Conservation (phyloP, 23 tunicate genomes). For the Clavelina lepadiformis region DNA sequence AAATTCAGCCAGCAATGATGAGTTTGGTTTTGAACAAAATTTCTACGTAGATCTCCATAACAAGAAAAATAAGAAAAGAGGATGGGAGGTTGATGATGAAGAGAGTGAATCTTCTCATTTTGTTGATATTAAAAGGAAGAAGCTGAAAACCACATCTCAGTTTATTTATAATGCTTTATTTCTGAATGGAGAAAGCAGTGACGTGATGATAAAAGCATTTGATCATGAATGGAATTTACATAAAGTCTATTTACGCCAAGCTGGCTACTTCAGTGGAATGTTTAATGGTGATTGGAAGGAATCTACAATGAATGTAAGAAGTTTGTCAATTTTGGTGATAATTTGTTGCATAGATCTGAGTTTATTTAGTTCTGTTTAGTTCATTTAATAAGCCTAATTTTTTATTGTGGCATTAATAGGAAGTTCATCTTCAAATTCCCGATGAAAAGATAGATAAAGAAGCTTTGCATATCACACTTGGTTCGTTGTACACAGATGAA, state of each 20-base stretch:
- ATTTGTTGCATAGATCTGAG: background rate
- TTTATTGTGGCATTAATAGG: slow-evolving; percentile 13
- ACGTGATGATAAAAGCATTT: slow-evolving; percentile 61
- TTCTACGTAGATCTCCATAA: too few species aligned
- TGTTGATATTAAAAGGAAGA: slow-evolving; percentile 15
- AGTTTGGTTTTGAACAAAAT: too few species aligned
- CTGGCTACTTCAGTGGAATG: slow-evolving; percentile 81
- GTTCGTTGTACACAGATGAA: slow-evolving; percentile 85
- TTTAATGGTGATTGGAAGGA: slow-evolving; percentile 76
- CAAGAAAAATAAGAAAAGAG: background rate
- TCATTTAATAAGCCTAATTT: background rate
- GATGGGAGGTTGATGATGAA: slow-evolving; percentile 6
- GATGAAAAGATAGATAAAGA: slow-evolving; percentile 61
- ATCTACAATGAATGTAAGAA: slow-evolving; percentile 30
- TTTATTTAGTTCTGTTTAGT: background rate
- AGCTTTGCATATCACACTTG: slow-evolving; percentile 72
- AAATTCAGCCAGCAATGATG: background rate
- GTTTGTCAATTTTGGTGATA: background rate
- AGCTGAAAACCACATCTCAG: slow-evolving; percentile 52
- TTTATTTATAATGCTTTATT: slow-evolving; percentile 92
- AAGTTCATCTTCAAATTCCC: slow-evolving; percentile 80
- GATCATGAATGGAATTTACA: slow-evolving; percentile 89
- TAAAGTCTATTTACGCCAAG: slow-evolving; percentile 84
- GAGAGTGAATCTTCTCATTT: slow-evolving; percentile 7
- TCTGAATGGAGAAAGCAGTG: slow-evolving; percentile 84